Evolutionary conservation across 2,797 vertebrate genomes (phyloP), one percentile per base, ranked within the genome.

Genomic region (Hozukius guyotensis): DNA sequence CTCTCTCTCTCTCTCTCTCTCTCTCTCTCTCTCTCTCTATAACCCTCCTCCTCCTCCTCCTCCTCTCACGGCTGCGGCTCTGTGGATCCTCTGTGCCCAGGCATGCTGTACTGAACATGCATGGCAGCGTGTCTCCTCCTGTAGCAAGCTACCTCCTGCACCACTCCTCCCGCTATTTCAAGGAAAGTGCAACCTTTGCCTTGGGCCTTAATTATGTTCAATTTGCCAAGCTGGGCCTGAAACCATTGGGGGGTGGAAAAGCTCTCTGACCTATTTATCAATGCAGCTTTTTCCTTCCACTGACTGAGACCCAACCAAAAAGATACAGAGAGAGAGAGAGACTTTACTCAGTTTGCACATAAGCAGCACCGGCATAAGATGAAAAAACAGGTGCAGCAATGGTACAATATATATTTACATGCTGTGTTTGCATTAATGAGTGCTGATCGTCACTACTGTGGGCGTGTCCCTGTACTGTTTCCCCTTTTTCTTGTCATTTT

Each of bases 241-340:
- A 95, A 96, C 95, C 95, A 96, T 95, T 91, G 91, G 90, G 89
- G 93, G 94, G 94, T 90, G 92, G 92, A 93, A 95, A 95, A 95
- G 93, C 94, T 95, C 94, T 95, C 94, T 96, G 96, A 96, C 96
- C 96, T 96, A 96, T 96, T 96, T 96, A 96, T 96, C 94, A 96
- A 92, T 94, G 93, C 95, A 93, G 94, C 89, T 89, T 93, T 92
- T 93, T 88, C 90, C 88, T 92, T 94, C 90, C 81, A 88, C 86
- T 91, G 88, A 91, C 89, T 85, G 88, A 92, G 90, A 88, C 89
- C 46, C 22, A 91, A 92, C 80, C 78, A 83, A 83, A 85, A 87
- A 88, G 67, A 91, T 69, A 85, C 27, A 65, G 27, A 75, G 27
- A 67, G 42, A 68, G 25, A 29, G 65, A 77, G 55, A 77, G 77